Base-by-base conservation (phyloP, 2,113 vertebrate genomes). In the Heteronetta atricapilla region DNA sequence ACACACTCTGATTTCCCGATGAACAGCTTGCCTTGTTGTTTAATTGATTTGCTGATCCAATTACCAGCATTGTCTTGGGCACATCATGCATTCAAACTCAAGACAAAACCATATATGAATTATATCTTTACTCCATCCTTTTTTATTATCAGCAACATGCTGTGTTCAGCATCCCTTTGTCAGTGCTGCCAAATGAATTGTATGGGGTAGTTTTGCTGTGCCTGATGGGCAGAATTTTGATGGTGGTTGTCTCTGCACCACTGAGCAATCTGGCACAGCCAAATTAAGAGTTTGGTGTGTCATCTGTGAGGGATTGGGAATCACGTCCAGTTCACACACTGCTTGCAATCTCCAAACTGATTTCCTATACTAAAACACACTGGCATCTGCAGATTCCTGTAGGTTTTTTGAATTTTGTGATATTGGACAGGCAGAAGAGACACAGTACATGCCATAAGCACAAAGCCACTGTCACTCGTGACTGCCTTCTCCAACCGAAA, bases 131-230 rank as follows among this genome's bases (percentile, higher is more conserved):
- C 25, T 77, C 13, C 2, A 1, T 38, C 38, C 12, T 50, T 81
- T 94, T 23, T 34, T 50, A 31, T 38, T 46, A 40, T 13, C 34
- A 9, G 34, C 33, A 33, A 16, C 26, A 20, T 20, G 7, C 6
- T 0, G 0, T 7, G 15, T n/a, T 11, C 70, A 60, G n/a, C 42
- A 21, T 21, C 70, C 17, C 48, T 0, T 31, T 44, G 44, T 21
- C 13, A 33, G 23, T 36, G 26, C 28, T 67, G 40, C 44, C 26
- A 46, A 31, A 46, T 10, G 40, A 21, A 59, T 13, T 9, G 3
- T 2, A 1, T 2, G 19, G 79, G 28, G 34, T 6, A 1, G 4
- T 50, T 62, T 25, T n/a, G 33, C 50, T n/a, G 1, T 25, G 40
- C 28, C 77, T 60, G 26, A 28, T 22, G 28, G 81, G 34, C 74